Evolutionary conservation across 2,888 invertebrate genomes (phyloP), one percentile per base, ranked within the genome.

Genomic region (Oxyteleia sp.): DNA sequence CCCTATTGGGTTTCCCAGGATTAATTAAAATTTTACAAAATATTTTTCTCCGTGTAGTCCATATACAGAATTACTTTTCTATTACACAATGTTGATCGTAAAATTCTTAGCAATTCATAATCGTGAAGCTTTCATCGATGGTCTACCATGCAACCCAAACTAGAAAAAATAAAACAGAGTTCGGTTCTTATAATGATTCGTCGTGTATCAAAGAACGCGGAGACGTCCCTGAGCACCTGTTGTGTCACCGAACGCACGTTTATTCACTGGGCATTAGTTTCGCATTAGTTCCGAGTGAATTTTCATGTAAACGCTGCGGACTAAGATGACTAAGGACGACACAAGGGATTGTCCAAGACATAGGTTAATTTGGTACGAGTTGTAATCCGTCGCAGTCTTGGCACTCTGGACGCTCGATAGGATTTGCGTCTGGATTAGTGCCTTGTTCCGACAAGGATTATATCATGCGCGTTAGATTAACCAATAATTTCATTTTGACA

Each of bases 401-500:
- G 88, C 86, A 86, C 76, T 84, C 84, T 82, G 87, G 85, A 86
- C 87, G 85, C 86, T 87, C 68, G 88, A 84, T 82, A 86, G 89
- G 88, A 87, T 86, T 85, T 84, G 71, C 79, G 85, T 87, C 85
- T 49, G 69, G 85, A 87, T 85, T 85, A 84, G 78, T 85, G 89
- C 86, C 91, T 90, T 91, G 92, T 91, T 91, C 89, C 91, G 89
- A 89, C 90, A 88, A 89, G 92, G 93, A 93, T 93, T 93, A 93
- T 93, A 93, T 92, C 90, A 91, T 92, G 90, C 90, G 91, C 89
- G 89, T 92, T 91, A 90, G 90, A 92, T 91, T 91, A 91, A 92
- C 91, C 90, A 89, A 88, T 86, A 68, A 84, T 75, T 87, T 86
- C 87, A 84, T 88, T 87, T 81, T 82, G 80, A 78, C 63, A 61